A percentile compares a stretch with the other conserved stretches of the same genome.
Evolutionary conservation across 2,888 invertebrate species (phyloP).

Genomic region (Tricholauxania praeusta): DNA sequence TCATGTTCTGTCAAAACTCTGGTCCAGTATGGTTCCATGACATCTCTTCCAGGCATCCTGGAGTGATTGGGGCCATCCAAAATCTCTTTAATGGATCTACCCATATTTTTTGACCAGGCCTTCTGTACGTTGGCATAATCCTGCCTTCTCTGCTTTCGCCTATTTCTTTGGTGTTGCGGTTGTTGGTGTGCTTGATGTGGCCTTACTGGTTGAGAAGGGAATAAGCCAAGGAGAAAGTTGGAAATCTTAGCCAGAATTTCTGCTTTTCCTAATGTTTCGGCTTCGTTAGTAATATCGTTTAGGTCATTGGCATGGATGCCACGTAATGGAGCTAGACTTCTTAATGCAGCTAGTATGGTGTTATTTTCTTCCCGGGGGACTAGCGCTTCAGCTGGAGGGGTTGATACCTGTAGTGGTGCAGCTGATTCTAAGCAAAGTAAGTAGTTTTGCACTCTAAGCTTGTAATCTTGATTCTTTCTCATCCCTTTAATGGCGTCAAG

Average conservation of each 20-base stretch:
- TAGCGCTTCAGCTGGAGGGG: too few species aligned
- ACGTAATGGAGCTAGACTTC: too few species aligned
- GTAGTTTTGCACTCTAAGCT: neutral
- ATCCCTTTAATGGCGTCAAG: constrained; percentile 20
- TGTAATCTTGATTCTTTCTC: neutral
- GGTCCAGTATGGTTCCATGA: constrained; percentile 16
- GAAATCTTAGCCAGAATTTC: neutral
- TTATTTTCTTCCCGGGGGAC: too few species aligned
- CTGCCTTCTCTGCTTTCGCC: neutral
- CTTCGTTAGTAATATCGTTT: neutral
- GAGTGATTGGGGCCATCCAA: neutral
- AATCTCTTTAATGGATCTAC: neutral
- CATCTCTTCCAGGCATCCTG: neutral
- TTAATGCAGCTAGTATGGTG: too few species aligned
- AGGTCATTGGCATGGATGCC: neutral
- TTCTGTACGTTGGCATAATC: neutral
- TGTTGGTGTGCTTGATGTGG: neutral
- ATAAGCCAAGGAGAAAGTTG: neutral
- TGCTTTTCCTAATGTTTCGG: neutral
- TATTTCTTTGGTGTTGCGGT: neutral
- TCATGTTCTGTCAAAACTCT: neutral
- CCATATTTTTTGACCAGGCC: neutral
- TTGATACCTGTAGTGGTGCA: too few species aligned
- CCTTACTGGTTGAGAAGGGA: neutral
- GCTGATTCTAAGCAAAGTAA: too few species aligned